Conservation (phyloP, 2,888 invertebrate genomes). For the Drosophila mimica region DNA sequence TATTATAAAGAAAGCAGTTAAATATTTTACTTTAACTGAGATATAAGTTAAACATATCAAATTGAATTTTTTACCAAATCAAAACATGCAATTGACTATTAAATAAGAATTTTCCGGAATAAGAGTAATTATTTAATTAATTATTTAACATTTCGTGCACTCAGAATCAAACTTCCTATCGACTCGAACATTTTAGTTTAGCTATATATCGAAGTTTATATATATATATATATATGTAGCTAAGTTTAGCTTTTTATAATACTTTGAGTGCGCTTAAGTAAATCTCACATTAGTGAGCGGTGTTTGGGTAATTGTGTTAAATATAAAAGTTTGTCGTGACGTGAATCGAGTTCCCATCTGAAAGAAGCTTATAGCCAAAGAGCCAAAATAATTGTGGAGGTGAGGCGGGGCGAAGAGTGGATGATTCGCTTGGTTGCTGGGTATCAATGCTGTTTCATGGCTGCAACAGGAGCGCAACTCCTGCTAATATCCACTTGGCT, state of each 20-base stretch:
- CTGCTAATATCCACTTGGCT: conserved; percentile 96
- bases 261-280: conserved; percentile 24
- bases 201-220: background rate
- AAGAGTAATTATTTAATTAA: background rate
- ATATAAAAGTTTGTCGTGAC: conserved; percentile 19
- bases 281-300: conserved; percentile 25
- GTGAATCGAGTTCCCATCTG: conserved; percentile 1
- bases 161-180: background rate
- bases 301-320: conserved; percentile 11
- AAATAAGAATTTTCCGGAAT: background rate
- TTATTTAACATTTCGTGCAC: background rate
- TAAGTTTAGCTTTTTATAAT: background rate
- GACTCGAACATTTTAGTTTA: background rate
- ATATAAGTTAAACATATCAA: background rate
- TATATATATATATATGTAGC: no score
- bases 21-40: background rate
- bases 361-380: conserved; percentile 1
- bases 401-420: conserved; percentile 3
- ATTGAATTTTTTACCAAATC: background rate
- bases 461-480: conserved; percentile 95
- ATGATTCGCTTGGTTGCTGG: background rate
- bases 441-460: conserved; percentile 82
- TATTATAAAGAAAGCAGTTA: background rate
- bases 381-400: background rate
- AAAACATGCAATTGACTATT: background rate